A percentile compares a stretch with the other conserved stretches of the same genome.
Evolutionary conservation across 2,888 invertebrate genomes (phyloP).

Genomic region (Sthenelais limicola): DNA sequence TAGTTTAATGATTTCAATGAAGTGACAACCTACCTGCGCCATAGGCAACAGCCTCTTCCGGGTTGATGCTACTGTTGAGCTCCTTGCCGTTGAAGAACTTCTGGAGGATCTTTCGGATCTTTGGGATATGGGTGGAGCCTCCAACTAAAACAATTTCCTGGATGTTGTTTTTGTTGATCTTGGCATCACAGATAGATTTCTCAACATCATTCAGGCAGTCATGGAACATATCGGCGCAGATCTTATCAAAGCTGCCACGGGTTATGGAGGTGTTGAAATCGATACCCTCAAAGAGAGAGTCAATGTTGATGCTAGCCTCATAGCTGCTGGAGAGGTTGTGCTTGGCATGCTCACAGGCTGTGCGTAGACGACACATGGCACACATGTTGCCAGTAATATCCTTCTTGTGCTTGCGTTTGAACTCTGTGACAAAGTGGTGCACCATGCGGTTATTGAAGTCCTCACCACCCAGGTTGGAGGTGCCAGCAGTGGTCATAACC

Average conservation of each 20-base stretch:
- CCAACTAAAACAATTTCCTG: slow-evolving; percentile 83
- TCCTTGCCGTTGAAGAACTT: slow-evolving; percentile 73
- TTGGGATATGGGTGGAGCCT: slow-evolving; percentile 97
- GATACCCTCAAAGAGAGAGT: slow-evolving; percentile 93
- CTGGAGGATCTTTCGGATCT: slow-evolving; percentile 95
- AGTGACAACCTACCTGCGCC: slow-evolving; percentile 64
- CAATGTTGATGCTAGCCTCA: slow-evolving; percentile 86
- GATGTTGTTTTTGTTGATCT: slow-evolving; percentile 84
- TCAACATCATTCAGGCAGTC: slow-evolving; percentile 97
- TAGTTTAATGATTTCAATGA: too few relatives aligned
- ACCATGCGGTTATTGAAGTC: too few relatives aligned
- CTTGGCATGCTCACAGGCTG: slow-evolving; percentile 85
- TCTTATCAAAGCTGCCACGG: slow-evolving; percentile 96
- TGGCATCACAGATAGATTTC: slow-evolving; percentile 94
- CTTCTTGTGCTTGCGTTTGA: slow-evolving; percentile 72
- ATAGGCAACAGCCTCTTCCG: slow-evolving; percentile 73
- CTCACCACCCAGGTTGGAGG: slow-evolving; percentile 94
- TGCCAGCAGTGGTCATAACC: slow-evolving; percentile 93
- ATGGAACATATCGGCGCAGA: slow-evolving; percentile 96
- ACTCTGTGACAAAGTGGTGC: slow-evolving; percentile 70
- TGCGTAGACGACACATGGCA: slow-evolving; percentile 90
- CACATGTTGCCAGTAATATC: slow-evolving; percentile 81
- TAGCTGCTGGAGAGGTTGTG: slow-evolving; percentile 76
- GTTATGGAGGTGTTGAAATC: slow-evolving; percentile 97
- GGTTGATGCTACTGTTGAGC: slow-evolving; percentile 73